Evolutionary conservation across 2,113 vertebrate species (phyloP).

Genomic region (Glaucidium brasilianum): DNA sequence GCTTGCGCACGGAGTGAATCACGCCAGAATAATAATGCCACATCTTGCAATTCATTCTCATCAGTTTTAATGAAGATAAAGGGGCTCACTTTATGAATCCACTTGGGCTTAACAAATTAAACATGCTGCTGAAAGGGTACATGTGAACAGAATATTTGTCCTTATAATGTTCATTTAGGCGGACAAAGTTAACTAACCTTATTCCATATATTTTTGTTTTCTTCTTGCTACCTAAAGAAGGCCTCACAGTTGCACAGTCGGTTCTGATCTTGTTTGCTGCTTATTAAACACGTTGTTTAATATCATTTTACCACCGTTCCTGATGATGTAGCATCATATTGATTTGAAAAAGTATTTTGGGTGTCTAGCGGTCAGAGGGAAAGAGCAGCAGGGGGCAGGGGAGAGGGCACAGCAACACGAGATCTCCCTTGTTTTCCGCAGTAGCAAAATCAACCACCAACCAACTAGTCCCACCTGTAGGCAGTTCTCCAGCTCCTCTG

Average conservation of each 20-base stretch:
- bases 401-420: background rate
- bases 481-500: background rate
- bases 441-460: background rate
- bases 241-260: background rate
- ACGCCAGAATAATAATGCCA: constrained; percentile 47
- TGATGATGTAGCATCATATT: background rate
- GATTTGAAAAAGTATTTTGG: constrained; percentile 16
- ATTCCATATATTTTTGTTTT: constrained; percentile 14
- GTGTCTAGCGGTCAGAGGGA: background rate
- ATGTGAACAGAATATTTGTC: constrained; percentile 62
- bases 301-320: background rate
- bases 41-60: constrained; percentile 64
- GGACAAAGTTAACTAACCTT: constrained; percentile 54
- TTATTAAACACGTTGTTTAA: background rate
- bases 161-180: constrained; percentile 55
- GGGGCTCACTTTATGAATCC: constrained; percentile 57
- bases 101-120: constrained; percentile 70
- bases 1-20: background rate
- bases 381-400: rapidly evolving
- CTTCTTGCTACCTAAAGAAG: background rate
- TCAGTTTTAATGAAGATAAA: constrained; percentile 72
- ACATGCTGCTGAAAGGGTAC: constrained; percentile 35
- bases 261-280: background rate
- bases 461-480: background rate
- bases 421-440: background rate